Evolutionary conservation across 30 jellyfish, hydroid and myxozoan species (phyloP), one percentile per base, ranked within the genome.

Genomic region (Morbakka virulenta): DNA sequence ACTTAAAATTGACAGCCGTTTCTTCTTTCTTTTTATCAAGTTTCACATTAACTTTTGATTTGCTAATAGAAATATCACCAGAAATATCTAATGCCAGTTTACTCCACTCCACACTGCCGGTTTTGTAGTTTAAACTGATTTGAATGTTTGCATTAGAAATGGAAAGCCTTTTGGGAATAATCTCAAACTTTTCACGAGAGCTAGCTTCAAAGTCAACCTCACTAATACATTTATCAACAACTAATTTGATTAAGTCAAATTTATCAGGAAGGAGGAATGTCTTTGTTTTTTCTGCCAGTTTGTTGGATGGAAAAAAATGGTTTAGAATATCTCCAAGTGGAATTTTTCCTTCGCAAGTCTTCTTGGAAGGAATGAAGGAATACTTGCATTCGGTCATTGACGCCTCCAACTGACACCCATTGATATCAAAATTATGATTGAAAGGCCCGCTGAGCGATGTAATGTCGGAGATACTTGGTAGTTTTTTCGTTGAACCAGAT

Each of bases 161-260:
- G 70, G 76, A 68, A 64, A 89, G 33, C 41, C 71, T 76, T 24
- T 77, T 83, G n/a, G 83, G 81, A 17, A 89, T 72, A 28, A 89
- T 64, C 1, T 89, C 94, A 77, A 89, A 89, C 41, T 87, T 76
- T 61, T 89, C 97, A 31, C 76, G 76, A 3, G 96, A 93, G 31
- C 62, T 64, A 21, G 94, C 87, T 24, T 82, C 69, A 57, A 87
- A 76, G 1, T 83, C 79, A 27, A 87, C 51, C 29, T 87, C 96
- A 17, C 90, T 89, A 4, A 47, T 52, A 62, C 96, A 87, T 64
- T 74, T 84, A 52, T 87, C 83, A 52, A 87, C 26, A 1, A 1
- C 27, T 65, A 87, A 70, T 21, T 73, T 65, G 47, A 79, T 79
- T 20, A 87, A 66, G 63, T 80, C 84, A 32, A 87, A 79, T n/a